These are phyloP conservation scores for Oreochromis spilurus DNA, from an alignment of 2,113 vertebrate genomes.

Conservation along the genomic window DNA sequence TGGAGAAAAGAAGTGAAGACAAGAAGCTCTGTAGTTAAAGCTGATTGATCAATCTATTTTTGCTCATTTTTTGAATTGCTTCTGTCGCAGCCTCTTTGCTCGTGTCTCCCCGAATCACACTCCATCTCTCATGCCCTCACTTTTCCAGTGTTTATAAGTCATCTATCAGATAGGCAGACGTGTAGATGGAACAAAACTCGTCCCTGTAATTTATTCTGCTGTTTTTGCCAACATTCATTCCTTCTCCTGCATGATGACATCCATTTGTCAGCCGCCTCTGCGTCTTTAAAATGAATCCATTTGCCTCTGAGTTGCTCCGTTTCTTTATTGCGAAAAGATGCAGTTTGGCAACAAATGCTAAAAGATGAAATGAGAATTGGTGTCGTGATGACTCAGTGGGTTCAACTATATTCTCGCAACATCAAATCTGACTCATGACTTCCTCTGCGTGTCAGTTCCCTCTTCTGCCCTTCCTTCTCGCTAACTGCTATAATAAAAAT, in stretches of 20 bases:
- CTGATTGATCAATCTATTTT: not conserved
- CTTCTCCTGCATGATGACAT: not conserved
- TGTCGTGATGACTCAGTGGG: conserved; percentile 29
- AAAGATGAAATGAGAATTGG: conserved; percentile 10
- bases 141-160: not conserved
- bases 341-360: conserved; percentile 1
- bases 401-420: not conserved
- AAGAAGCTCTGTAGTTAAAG: not conserved
- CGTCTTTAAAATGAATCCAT: conserved; percentile 24
- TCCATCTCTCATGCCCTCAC: not conserved
- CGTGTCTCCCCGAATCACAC: not conserved
- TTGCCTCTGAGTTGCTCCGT: not conserved
- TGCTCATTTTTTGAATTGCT: not conserved
- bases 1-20: not conserved
- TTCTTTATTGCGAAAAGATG: not conserved
- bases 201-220: conserved; percentile 33
- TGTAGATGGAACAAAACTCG: not conserved
- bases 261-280: conserved; percentile 26
- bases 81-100: not conserved
- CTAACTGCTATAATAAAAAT: not conserved
- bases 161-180: conserved; percentile 24
- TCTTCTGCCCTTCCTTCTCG: not conserved
- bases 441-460: not conserved
- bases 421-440: conserved; percentile 14
- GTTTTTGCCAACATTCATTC: not conserved